Evolutionary conservation across 2,888 invertebrate species (phyloP).

Genomic region (Drosophila nr. perissopoda): DNA sequence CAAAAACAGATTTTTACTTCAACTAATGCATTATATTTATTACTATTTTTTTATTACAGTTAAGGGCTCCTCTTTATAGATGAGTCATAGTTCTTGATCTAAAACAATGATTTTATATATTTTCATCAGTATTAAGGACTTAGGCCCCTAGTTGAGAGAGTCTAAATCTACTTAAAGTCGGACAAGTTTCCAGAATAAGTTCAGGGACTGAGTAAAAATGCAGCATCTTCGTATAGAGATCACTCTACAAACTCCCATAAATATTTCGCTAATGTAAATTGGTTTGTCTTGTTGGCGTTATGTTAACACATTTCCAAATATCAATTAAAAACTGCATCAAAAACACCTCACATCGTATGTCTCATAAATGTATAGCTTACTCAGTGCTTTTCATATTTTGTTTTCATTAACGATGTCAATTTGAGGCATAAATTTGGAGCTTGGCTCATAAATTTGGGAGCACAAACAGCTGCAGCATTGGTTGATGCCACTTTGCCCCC

Average conservation of each 20-base stretch:
- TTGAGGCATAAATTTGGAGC: constrained; percentile 37
- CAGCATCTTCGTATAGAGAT: background rate
- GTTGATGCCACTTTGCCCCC: background rate
- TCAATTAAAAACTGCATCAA: background rate
- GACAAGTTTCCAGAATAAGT: background rate
- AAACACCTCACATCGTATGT: background rate
- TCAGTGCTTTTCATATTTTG: constrained; percentile 28
- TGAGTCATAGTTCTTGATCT: background rate
- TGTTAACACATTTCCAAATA: background rate
- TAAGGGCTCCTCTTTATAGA: background rate
- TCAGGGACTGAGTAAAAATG: background rate
- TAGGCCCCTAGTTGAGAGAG: background rate
- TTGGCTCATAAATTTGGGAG: constrained; percentile 43
- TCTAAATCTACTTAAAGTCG: background rate
- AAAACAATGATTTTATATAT: background rate
- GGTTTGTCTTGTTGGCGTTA: background rate
- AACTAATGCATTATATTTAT: background rate
- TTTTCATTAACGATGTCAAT: constrained; percentile 45
- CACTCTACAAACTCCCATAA: background rate
- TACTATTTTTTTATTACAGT: background rate
- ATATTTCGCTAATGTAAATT: background rate
- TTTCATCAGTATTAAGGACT: background rate
- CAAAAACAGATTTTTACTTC: background rate
- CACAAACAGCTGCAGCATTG: constrained; percentile 45
- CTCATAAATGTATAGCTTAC: constrained; percentile 4